Conservation (phyloP, 2,113 vertebrate genomes). For the Percopsis transmontana region DNA sequence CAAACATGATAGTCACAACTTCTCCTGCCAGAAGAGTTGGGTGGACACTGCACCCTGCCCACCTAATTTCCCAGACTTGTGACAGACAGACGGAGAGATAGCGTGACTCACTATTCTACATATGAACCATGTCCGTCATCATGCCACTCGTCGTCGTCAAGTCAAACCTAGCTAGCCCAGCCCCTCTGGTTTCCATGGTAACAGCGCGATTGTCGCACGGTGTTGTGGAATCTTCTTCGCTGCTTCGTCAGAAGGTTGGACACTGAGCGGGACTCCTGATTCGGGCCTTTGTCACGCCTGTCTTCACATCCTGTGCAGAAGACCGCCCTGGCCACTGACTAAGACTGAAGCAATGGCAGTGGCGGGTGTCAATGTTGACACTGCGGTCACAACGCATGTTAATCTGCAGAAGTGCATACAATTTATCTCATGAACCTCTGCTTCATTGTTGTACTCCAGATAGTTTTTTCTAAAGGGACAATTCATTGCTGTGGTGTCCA, state of each 20-base stretch:
- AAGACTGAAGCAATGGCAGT: constrained; percentile 40
- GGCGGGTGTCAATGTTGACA: constrained; percentile 46
- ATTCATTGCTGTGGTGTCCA: no score
- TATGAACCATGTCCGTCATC: constrained; percentile 13
- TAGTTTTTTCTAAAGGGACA: no score
- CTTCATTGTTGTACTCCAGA: no score
- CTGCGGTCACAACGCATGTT: no score
- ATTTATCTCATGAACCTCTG: constrained; percentile 14
- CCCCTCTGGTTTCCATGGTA: constrained; percentile 47
- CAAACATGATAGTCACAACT: no score
- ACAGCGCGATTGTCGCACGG: constrained; percentile 46
- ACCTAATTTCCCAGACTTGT: neutral
- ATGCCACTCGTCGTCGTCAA: constrained; percentile 18
- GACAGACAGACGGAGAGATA: neutral
- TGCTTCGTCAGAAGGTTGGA: constrained; percentile 33
- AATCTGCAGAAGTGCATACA: no score
- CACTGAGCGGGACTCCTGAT: constrained; percentile 5
- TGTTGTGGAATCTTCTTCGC: constrained; percentile 64
- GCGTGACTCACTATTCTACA: constrained; percentile 45
- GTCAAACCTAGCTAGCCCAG: constrained; percentile 29
- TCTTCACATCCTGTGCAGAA: constrained; percentile 65
- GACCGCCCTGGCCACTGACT: constrained; percentile 35
- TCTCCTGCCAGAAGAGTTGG: no score
- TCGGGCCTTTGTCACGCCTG: constrained; percentile 36
- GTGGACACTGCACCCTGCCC: neutral